Evolutionary conservation across 2,888 invertebrate genomes (phyloP), one percentile per base, ranked within the genome.

Genomic region (Chrysodeixis includens): DNA sequence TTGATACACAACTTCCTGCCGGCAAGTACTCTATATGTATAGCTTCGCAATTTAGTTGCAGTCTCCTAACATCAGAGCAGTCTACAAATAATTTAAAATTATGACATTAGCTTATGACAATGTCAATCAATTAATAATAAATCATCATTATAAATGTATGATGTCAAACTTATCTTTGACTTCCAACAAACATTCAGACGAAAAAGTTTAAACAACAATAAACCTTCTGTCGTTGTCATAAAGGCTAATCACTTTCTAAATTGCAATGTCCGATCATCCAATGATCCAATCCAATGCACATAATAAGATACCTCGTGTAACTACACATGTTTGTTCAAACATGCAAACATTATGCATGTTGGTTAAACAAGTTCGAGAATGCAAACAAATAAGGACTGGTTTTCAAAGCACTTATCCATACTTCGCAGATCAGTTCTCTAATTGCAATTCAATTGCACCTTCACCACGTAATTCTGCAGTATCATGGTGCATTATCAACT

Each of bases 351-450:
- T 14, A 40, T 61, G 54, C 46, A 52, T 10, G 3, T 8, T 52
- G 32, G 9, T 66, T 30, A 55, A 57, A 61, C 61, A 20, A 18
- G 54, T 52, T 62, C 26, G 30, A 16, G 9, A n/a, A 8, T 49
- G 54, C 40, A 56, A 20, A 65, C 8, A 56, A 55, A 56, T 32
- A 51, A 30, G n/a, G 20, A 60, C 57, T 30, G 20, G 66, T 71
- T 61, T 56, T 1, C 40, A 16, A 57, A 44, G 30, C 32, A 55
- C 51, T 55, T 32, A 12, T 18, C 35, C 40, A 10, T 51, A 7
- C 5, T 18, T 30, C 30, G 49, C 16, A 4, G 18, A 14, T 35
- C 26, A 7, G 9, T 46, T 8, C n/a, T 20, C 12, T 51, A 22
- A 46, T 56, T 35, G 53, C 3, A 12, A 30, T 65, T 32, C 10